Evolutionary conservation across 2,113 vertebrate species (phyloP).

Genomic region (Nannospalax galili): DNA sequence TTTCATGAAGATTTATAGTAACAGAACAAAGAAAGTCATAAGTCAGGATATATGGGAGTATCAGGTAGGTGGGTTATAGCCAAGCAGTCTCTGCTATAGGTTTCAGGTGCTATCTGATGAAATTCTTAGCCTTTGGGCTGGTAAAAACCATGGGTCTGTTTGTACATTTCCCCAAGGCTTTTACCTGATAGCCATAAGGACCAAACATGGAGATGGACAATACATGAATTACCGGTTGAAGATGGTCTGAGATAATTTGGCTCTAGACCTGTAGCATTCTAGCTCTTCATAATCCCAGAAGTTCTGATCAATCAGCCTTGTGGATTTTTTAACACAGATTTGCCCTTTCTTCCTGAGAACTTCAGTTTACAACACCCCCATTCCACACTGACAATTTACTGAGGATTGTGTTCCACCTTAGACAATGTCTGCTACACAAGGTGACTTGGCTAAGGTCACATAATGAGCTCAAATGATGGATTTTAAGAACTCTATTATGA

Average conservation of each 20-base stretch:
- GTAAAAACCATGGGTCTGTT: not conserved
- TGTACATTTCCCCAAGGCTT: not conserved
- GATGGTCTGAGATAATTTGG: not conserved
- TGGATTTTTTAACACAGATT: not conserved
- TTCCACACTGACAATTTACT: not conserved
- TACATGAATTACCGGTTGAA: not conserved
- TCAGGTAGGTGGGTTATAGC: too few species aligned
- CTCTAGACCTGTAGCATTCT: too few species aligned
- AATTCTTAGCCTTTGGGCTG: not conserved
- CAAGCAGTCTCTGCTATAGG: not conserved
- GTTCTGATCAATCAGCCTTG: not conserved
- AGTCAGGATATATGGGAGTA: not conserved
- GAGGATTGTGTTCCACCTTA: not conserved
- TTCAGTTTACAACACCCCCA: not conserved
- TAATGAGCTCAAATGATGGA: slow-evolving; percentile 35
- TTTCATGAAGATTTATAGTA: not conserved
- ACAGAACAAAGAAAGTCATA: not conserved
- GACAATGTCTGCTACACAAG: not conserved
- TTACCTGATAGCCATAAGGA: not conserved
- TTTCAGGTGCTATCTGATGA: not conserved
- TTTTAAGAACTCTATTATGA: not conserved
- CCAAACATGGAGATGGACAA: not conserved
- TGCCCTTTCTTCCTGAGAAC: not conserved
- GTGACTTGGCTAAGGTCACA: not conserved
- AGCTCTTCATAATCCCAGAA: not conserved